A percentile compares a stretch with the other conserved stretches of the same genome.
phyloP scores from a whole-genome alignment of 2,888 invertebrate species.

The Tuberolachnus salignus region DNA sequence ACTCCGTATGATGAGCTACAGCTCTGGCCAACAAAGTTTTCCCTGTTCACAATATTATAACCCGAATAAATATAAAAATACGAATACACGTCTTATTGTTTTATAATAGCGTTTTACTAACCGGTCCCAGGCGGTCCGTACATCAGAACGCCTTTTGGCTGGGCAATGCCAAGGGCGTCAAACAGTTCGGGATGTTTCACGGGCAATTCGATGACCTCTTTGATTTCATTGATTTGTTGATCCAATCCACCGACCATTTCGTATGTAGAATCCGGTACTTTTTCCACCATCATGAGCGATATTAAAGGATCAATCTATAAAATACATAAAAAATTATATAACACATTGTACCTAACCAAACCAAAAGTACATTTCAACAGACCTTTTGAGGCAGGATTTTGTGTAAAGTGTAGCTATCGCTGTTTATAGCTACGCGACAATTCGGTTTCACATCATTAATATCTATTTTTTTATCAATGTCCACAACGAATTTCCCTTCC shows the following conservation, averaged over 20 bases:
- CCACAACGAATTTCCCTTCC: constrained; percentile 99
- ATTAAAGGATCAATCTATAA: constrained; percentile 91
- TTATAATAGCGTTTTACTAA: constrained; percentile 51
- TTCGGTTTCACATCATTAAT: constrained; percentile 97
- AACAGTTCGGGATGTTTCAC: constrained; percentile 99
- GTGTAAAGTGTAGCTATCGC: constrained; percentile 97
- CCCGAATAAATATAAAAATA: too few relatives aligned
- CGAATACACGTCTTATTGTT: too few relatives aligned
- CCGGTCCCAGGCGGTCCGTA: constrained; percentile 95
- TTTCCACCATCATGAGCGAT: constrained; percentile 99
- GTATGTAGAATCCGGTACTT: constrained; percentile 99
- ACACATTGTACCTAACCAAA: too few relatives aligned
- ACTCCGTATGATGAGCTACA: constrained; percentile 99
- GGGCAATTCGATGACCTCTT: constrained; percentile 98
- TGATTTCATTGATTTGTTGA: constrained; percentile 99
- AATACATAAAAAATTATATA: too few relatives aligned
- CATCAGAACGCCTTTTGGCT: constrained; percentile 95
- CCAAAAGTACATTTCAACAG: constrained; percentile 51
- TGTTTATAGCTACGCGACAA: constrained; percentile 94
- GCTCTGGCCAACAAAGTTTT: constrained; percentile 97
- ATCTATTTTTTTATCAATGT: constrained; percentile 98
- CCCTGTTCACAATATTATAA: constrained; percentile 66
- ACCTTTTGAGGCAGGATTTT: constrained; percentile 98
- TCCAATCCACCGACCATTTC: constrained; percentile 99
- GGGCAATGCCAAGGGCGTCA: constrained; percentile 97